Base-by-base conservation (phyloP, 2,888 invertebrate species). In the Leucoptera coffeella region DNA sequence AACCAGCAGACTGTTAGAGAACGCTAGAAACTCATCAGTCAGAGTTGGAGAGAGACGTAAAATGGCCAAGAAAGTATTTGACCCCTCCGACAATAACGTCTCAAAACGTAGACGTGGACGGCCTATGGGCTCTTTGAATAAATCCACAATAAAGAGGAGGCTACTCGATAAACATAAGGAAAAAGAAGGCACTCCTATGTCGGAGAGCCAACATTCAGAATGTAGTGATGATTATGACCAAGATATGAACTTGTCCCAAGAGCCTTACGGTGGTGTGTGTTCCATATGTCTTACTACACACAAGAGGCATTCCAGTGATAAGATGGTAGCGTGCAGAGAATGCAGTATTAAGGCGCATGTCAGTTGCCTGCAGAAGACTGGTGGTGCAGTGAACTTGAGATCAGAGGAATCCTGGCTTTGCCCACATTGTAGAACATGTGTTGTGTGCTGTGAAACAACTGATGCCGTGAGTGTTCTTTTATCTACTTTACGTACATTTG, bases 371-470 rank as follows among this genome's bases (percentile, higher is more conserved):
- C 80, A 80, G 40, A 72, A 77, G 25, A 80, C 80, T 8, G 78
- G 81, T 38, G 76, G 80, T 39, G 72, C 80, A 48, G 50, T 78
- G 23, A 77, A 80, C 45, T 72, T 78, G 36, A 58, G 75, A 24
- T 76, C 77, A 21, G 79, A 80, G 36, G 78, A 77, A 36, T 78
- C 80, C 15, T 94, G 89, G 88, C 90, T 89, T 41, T 94, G 94
- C 49, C 85, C 86, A 27, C 84, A 87, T 45, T 94, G 93, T 44
- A 92, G 90, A 55, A 85, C 81, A 8, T 94, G 94, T 55, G 78
- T 78, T 23, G 69, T 87, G 21, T 92, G 91, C 45, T 80, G 78
- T 39, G 86, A 88, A 60, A 82, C 83, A 6, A 77, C 79, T 39
- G 81, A 82, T 57, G 77, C 79, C 47, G 78, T 85, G 67, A 77